phyloP scores from a whole-genome alignment of 2,888 invertebrate species.

The Coronaproctus castanopsis region DNA sequence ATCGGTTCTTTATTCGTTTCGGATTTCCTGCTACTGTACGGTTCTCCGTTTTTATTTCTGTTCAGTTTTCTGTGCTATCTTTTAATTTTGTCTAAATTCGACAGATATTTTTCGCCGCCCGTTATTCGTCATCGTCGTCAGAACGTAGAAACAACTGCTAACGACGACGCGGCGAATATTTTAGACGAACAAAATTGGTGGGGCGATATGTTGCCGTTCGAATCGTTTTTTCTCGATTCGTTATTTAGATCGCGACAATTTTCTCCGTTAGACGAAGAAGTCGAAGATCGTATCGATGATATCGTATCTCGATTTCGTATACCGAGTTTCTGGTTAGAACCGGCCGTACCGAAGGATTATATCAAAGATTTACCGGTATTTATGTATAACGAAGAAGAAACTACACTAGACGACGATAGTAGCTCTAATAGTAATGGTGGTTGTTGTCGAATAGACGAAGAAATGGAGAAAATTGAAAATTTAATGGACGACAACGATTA shows the following conservation, averaged over 20 bases:
- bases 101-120: slow-evolving; percentile 10
- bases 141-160: not conserved
- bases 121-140: not conserved
- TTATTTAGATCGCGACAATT: slow-evolving; percentile 3
- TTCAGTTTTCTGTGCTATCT: slow-evolving; percentile 23
- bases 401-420: too few species aligned
- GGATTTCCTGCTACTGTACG: slow-evolving; percentile 21
- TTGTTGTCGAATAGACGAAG: slow-evolving; percentile 1
- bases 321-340: slow-evolving; percentile 29
- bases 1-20: slow-evolving; percentile 23
- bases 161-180: not conserved
- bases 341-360: slow-evolving; percentile 28
- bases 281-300: slow-evolving; percentile 5
- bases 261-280: not conserved
- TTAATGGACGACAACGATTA: slow-evolving; percentile 16
- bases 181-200: slow-evolving; percentile 26
- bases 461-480: slow-evolving; percentile 13
- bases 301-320: slow-evolving; percentile 17
- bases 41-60: slow-evolving; percentile 21
- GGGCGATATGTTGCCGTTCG: slow-evolving; percentile 26
- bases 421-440: too few species aligned
- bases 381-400: not conserved
- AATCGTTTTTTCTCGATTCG: slow-evolving; percentile 21
- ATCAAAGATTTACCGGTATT: slow-evolving; percentile 29
- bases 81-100: slow-evolving; percentile 15